phyloP scores from a whole-genome alignment of 2,797 vertebrate genomes.

The Pantherophis vulpinus region DNA sequence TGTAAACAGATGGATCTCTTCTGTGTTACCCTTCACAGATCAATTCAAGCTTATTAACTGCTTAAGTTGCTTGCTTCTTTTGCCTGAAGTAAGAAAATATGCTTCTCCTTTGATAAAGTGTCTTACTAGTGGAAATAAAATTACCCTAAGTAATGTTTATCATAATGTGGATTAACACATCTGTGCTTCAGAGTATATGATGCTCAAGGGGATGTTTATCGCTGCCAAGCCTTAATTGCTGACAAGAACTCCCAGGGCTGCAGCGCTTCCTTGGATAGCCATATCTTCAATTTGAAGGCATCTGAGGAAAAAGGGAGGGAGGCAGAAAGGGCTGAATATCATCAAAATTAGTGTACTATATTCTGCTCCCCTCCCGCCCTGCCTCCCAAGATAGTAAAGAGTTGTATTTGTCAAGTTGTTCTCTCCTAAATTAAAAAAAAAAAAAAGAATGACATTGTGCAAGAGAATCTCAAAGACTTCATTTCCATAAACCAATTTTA shows the following conservation, averaged over 20 bases:
- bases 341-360: constrained; percentile 42
- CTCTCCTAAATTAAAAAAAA: not conserved
- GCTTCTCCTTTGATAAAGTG: constrained; percentile 41
- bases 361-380: not conserved
- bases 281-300: constrained; percentile 61
- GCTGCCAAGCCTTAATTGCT: constrained; percentile 57
- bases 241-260: constrained; percentile 31
- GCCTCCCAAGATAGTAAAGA: not conserved
- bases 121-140: constrained; percentile 46
- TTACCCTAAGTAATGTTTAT: constrained; percentile 53
- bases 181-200: constrained; percentile 49
- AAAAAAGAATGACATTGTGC: constrained; percentile 15
- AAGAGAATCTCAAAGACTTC: constrained; percentile 7
- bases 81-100: constrained; percentile 40
- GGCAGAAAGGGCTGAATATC: constrained; percentile 22
- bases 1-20: constrained; percentile 16
- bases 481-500: constrained; percentile 9
- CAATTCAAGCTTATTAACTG: constrained; percentile 27
- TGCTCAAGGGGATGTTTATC: constrained; percentile 58
- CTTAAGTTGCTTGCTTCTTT: constrained; percentile 30
- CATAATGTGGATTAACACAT: constrained; percentile 61
- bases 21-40: constrained; percentile 36
- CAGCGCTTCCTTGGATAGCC: constrained; percentile 47
- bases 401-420: constrained; percentile 1
- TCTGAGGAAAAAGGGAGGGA: constrained; percentile 35